Percentiles rank a stretch among this genome's conserved stretches.
Evolutionary conservation across 2,113 vertebrate species (phyloP).

Genomic region (Nyctibius bracteatus): DNA sequence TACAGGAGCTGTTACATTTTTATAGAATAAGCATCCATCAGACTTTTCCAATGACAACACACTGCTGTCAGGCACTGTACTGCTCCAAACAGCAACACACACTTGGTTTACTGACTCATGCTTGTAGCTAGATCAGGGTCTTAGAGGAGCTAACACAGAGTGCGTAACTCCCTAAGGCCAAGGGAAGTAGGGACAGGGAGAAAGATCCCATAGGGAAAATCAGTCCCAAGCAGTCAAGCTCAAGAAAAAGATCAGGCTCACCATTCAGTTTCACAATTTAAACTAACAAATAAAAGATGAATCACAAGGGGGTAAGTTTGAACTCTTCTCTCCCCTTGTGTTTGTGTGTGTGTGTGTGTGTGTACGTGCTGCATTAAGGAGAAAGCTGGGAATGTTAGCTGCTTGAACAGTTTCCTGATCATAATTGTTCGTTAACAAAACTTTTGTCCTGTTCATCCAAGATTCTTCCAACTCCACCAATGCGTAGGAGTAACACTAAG

Average conservation of each 20-base stretch:
- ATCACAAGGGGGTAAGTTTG: neutral
- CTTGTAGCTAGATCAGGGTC: neutral
- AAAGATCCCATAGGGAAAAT: neutral
- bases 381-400: neutral
- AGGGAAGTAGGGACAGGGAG: neutral
- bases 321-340: neutral
- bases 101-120: neutral
- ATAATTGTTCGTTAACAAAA: neutral
- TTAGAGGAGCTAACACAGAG: neutral
- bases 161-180: neutral
- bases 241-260: neutral
- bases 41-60: neutral
- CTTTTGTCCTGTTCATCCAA: neutral
- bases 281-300: neutral
- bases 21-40: neutral
- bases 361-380: accelerated
- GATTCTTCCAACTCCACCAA: neutral
- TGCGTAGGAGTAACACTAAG: neutral
- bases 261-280: neutral
- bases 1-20: neutral
- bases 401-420: neutral
- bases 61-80: neutral
- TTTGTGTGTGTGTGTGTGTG: neutral
- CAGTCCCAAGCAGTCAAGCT: neutral
- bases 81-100: neutral